Evolutionary conservation across 37 sponge, comb jelly and placozoan genomes (phyloP).

Genomic region (Tethya wilhelma): DNA sequence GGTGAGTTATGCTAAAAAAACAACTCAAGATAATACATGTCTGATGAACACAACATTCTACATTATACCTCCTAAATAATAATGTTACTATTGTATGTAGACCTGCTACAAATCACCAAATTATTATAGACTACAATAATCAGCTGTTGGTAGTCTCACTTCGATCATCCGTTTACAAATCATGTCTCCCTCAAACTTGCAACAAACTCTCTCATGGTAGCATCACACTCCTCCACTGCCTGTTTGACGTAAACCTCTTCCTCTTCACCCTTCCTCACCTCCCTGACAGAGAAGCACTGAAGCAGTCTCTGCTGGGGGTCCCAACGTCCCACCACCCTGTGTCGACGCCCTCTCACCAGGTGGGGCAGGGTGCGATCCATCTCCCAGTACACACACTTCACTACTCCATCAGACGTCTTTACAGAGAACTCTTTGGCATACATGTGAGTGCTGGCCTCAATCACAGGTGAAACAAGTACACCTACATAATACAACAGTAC

Average conservation of each 20-base stretch:
- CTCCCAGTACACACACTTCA: slow-evolving; percentile 72
- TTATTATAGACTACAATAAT: neutral
- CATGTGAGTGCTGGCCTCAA: neutral
- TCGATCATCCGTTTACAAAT: too few species aligned
- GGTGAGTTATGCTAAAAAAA: too few species aligned
- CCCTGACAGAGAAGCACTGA: slow-evolving; percentile 65
- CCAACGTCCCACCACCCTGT: slow-evolving; percentile 69
- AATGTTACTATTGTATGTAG: slow-evolving; percentile 5
- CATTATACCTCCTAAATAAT: too few species aligned
- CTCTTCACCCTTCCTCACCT: slow-evolving; percentile 27
- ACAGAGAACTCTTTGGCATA: slow-evolving; percentile 47
- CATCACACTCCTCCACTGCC: slow-evolving; percentile 38
- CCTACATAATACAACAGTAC: slow-evolving; percentile 33
- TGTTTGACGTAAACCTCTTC: neutral
- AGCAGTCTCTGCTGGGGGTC: slow-evolving; percentile 14
- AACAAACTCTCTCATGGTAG: slow-evolving; percentile 45
- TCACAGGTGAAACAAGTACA: slow-evolving; percentile 6
- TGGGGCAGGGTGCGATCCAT: slow-evolving; percentile 47
- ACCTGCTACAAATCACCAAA: slow-evolving; percentile 9
- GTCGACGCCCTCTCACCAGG: slow-evolving; percentile 24
- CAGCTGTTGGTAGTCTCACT: too few species aligned
- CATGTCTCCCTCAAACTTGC: neutral
- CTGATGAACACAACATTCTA: too few species aligned
- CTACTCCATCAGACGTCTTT: slow-evolving; percentile 49
- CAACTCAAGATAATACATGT: too few species aligned